phyloP scores from a whole-genome alignment of 2,888 invertebrate species.

The Gasteruption jaculator region DNA sequence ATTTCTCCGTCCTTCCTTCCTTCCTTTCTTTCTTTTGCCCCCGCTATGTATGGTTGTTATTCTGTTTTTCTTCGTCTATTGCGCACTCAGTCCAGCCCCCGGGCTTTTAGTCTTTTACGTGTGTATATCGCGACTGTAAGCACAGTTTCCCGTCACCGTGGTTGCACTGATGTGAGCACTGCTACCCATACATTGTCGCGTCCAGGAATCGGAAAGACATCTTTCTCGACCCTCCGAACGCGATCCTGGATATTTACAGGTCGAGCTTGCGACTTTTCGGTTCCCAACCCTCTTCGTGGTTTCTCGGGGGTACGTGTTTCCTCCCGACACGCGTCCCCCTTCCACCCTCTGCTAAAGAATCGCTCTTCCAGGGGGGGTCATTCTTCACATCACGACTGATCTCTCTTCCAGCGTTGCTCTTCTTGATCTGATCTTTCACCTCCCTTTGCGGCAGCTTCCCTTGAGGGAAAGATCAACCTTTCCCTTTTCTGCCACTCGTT shows the following conservation, averaged over 20 bases:
- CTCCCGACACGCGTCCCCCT: too few relatives aligned
- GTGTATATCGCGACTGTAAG: constrained; percentile 3
- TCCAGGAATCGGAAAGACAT: neutral
- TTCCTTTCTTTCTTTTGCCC: constrained; percentile 8
- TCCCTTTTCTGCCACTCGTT: too few relatives aligned
- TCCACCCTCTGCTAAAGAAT: too few relatives aligned
- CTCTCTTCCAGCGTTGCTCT: too few relatives aligned
- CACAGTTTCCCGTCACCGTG: neutral
- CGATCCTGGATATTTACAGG: constrained; percentile 25
- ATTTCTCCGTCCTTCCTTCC: neutral
- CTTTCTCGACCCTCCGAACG: constrained; percentile 8
- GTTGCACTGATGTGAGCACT: neutral
- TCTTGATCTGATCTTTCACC: too few relatives aligned
- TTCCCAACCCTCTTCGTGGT: too few relatives aligned
- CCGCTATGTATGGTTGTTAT: constrained; percentile 3
- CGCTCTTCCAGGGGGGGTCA: too few relatives aligned
- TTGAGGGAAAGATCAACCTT: too few relatives aligned
- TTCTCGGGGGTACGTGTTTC: too few relatives aligned
- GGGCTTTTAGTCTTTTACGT: constrained; percentile 17
- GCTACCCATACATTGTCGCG: neutral
- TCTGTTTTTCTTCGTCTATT: neutral
- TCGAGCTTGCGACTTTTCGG: constrained; percentile 20
- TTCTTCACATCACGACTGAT: too few relatives aligned
- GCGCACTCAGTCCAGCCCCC: constrained; percentile 2
- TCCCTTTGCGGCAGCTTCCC: too few relatives aligned